A percentile compares a stretch with the other conserved stretches of the same genome.
Conservation (phyloP, 2,113 vertebrate genomes). For the Elachura formosa region DNA sequence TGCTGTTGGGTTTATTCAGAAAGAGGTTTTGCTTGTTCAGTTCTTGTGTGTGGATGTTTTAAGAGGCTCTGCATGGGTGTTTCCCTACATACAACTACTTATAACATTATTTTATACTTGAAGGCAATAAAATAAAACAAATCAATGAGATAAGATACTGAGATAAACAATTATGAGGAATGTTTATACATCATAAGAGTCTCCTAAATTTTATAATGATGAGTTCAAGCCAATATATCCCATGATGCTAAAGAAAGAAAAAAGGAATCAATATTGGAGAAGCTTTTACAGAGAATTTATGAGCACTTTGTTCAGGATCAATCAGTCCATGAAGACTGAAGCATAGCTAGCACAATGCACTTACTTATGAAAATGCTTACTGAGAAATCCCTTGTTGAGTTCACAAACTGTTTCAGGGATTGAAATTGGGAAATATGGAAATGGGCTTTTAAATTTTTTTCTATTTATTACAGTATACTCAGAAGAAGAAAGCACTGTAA, state of each 20-base stretch:
- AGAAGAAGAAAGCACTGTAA: background rate
- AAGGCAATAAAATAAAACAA: background rate
- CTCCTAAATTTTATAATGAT: conserved; percentile 1
- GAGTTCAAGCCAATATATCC: background rate
- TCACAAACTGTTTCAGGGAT: background rate
- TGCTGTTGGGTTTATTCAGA: background rate
- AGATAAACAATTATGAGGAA: conserved; percentile 22
- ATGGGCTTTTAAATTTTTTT: background rate
- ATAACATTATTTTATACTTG: background rate
- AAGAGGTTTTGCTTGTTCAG: background rate
- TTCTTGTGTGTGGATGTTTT: background rate
- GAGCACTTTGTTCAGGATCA: background rate
- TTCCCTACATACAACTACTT: accelerated
- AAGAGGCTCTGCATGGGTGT: background rate
- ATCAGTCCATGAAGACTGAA: background rate
- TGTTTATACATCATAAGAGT: background rate
- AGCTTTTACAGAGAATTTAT: conserved; percentile 27
- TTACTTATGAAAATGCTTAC: background rate
- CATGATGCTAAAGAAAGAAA: conserved; percentile 20
- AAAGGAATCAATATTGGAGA: conserved; percentile 27
- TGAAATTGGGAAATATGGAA: background rate
- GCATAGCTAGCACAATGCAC: background rate
- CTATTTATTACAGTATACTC: background rate
- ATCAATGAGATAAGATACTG: background rate
- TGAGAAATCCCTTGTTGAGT: background rate